A percentile compares a stretch with the other conserved stretches of the same genome.
These are phyloP conservation scores for Globia sparganii DNA, from an alignment of 2,888 invertebrate species.

Conservation along the genomic window DNA sequence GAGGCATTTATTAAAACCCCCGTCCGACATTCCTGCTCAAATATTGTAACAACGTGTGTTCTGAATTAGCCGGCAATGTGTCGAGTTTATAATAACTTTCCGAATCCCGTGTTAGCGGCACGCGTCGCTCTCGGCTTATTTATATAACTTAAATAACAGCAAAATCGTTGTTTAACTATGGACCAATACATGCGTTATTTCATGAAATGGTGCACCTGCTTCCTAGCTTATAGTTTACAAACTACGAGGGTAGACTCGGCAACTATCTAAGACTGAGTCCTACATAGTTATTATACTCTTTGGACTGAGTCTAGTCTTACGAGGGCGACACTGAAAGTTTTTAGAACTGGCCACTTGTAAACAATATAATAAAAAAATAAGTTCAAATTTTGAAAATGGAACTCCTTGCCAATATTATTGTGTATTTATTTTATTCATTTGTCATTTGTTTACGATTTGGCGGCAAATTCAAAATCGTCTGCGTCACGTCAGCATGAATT, in stretches of 20 bases:
- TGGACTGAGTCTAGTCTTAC: slow-evolving; percentile 7
- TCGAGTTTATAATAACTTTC: slow-evolving; percentile 69
- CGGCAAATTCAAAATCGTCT: too few species aligned
- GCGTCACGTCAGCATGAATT: too few species aligned
- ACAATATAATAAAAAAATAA: too few species aligned
- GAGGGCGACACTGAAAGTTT: too few species aligned
- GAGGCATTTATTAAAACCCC: slow-evolving; percentile 62
- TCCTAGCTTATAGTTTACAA: slow-evolving; percentile 5
- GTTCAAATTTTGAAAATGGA: too few species aligned
- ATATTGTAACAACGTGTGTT: slow-evolving; percentile 73
- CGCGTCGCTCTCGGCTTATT: slow-evolving; percentile 28
- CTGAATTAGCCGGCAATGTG: slow-evolving; percentile 65
- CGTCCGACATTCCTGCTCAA: slow-evolving; percentile 68
- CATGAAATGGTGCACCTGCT: slow-evolving; percentile 32
- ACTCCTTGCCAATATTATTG: too few species aligned
- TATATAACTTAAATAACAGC: slow-evolving; percentile 45
- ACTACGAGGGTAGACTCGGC: not conserved
- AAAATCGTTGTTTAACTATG: slow-evolving; percentile 36
- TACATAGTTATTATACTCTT: too few species aligned
- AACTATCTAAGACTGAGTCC: slow-evolving; percentile 4
- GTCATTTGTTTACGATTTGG: too few species aligned
- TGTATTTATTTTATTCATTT: too few species aligned
- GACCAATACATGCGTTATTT: slow-evolving; percentile 30
- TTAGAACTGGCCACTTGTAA: too few species aligned
- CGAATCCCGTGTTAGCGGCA: slow-evolving; percentile 45